These are phyloP conservation scores for Drosophila yooni DNA, from an alignment of 2,888 invertebrate species.

Conservation along the genomic window DNA sequence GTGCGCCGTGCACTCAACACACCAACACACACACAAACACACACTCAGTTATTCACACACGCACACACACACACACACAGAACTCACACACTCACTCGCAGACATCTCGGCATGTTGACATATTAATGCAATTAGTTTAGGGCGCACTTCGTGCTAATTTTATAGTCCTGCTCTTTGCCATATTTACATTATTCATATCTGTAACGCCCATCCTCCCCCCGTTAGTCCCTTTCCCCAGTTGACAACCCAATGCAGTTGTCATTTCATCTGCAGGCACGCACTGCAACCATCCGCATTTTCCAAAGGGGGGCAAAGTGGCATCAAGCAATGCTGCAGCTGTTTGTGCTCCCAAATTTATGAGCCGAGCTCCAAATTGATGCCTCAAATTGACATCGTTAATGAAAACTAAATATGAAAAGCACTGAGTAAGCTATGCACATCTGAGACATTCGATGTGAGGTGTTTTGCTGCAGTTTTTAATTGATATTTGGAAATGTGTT, in stretches of 20 bases:
- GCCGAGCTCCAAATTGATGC: conserved; percentile 42
- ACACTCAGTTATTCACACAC: conserved; percentile 34
- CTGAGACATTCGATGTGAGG: background rate
- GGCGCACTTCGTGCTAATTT: conserved; percentile 72
- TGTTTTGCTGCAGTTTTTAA: background rate
- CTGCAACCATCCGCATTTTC: conserved; percentile 2
- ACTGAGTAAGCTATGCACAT: conserved; percentile 5
- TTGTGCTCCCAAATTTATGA: conserved; percentile 44
- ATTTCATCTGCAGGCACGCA: conserved; percentile 31
- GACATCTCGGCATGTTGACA: conserved; percentile 69
- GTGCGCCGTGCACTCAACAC: conserved; percentile 69
- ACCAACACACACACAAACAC: conserved; percentile 31
- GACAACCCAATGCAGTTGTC: conserved; percentile 27
- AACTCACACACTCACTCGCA: conserved; percentile 20
- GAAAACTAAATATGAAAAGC: conserved; percentile 37
- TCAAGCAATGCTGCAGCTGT: conserved; percentile 38
- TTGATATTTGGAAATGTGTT: background rate
- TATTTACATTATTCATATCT: conserved; percentile 66
- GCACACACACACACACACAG: conserved; percentile 23
- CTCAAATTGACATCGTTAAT: conserved; percentile 39
- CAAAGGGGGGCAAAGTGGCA: background rate
- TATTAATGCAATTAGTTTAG: conserved; percentile 80
- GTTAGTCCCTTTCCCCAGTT: background rate
- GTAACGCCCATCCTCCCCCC: conserved; percentile 20
- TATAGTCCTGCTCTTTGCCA: conserved; percentile 58